Conservation (phyloP, 2,888 invertebrate genomes). For the Cremastinae sp. region DNA sequence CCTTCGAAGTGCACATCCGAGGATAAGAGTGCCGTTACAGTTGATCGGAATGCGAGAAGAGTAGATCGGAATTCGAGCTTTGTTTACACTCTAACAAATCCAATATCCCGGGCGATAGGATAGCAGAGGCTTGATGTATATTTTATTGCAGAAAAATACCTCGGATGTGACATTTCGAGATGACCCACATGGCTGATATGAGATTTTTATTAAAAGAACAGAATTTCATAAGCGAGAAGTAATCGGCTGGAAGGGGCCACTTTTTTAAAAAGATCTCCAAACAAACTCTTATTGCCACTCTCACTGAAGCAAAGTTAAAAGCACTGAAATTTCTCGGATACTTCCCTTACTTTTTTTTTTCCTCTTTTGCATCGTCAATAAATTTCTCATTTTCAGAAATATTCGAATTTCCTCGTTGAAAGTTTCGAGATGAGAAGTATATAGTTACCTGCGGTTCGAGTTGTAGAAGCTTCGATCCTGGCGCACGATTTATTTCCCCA, state of each 20-base stretch:
- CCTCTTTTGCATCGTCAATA: background rate
- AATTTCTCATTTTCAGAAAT: background rate
- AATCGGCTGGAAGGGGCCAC: too few relatives aligned
- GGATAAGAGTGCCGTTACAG: constrained; percentile 13
- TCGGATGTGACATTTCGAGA: background rate
- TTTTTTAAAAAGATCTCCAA: too few relatives aligned
- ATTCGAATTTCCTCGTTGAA: background rate
- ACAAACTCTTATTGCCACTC: too few relatives aligned
- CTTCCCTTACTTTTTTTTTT: background rate
- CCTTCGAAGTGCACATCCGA: constrained; percentile 1
- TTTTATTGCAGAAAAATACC: constrained; percentile 14
- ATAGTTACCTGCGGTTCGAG: background rate
- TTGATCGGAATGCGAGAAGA: background rate
- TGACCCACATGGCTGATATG: constrained; percentile 10
- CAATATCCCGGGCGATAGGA: constrained; percentile 21
- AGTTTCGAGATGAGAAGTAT: constrained; percentile 1
- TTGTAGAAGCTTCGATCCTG: constrained; percentile 9
- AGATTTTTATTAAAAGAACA: background rate
- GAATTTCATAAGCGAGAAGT: too few relatives aligned
- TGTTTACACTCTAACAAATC: constrained; percentile 8
- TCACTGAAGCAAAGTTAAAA: too few relatives aligned
- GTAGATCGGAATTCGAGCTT: constrained; percentile 13
- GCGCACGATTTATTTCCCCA: background rate
- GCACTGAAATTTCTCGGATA: background rate
- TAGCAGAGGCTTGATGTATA: background rate